phyloP scores from a whole-genome alignment of 2,797 vertebrate species.

The Coregonus sp. region DNA sequence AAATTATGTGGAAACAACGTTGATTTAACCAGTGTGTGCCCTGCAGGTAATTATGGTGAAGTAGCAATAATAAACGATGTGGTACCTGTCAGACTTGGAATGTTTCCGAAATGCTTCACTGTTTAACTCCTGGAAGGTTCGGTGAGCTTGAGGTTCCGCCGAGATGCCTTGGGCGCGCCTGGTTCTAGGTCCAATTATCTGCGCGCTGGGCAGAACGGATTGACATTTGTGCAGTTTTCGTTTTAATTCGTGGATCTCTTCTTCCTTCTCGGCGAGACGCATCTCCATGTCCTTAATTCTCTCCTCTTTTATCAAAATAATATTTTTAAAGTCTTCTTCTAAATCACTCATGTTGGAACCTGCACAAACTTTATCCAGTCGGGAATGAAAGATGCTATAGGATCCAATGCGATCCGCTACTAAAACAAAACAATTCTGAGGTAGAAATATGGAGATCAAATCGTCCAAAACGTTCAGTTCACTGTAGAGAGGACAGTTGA shows the following conservation, averaged over 20 bases:
- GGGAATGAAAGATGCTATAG: constrained; percentile 4
- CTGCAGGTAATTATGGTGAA: neutral
- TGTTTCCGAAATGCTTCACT: constrained; percentile 84
- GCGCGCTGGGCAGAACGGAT: constrained; percentile 82
- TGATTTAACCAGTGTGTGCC: too few species aligned
- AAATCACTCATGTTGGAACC: constrained; percentile 78
- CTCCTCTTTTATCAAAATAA: constrained; percentile 83
- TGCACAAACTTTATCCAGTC: neutral
- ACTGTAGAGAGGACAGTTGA: constrained; percentile 16
- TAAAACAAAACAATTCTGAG: constrained; percentile 40
- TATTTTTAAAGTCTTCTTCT: constrained; percentile 82
- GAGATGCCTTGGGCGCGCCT: constrained; percentile 87
- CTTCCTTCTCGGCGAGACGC: constrained; percentile 81
- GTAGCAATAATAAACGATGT: constrained; percentile 26
- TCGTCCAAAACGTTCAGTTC: neutral
- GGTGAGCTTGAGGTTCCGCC: constrained; percentile 83
- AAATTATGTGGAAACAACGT: too few species aligned
- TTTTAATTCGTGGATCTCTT: constrained; percentile 84
- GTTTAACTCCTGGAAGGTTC: constrained; percentile 74
- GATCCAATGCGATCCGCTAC: constrained; percentile 54
- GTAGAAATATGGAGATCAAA: constrained; percentile 28
- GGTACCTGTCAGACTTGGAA: constrained; percentile 83
- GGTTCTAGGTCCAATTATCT: constrained; percentile 84
- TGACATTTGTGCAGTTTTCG: constrained; percentile 88
- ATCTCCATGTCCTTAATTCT: constrained; percentile 83